Evolutionary conservation across 1,140 invertebrate species (phyloP).

Genomic region (Nautilus pompilius): DNA sequence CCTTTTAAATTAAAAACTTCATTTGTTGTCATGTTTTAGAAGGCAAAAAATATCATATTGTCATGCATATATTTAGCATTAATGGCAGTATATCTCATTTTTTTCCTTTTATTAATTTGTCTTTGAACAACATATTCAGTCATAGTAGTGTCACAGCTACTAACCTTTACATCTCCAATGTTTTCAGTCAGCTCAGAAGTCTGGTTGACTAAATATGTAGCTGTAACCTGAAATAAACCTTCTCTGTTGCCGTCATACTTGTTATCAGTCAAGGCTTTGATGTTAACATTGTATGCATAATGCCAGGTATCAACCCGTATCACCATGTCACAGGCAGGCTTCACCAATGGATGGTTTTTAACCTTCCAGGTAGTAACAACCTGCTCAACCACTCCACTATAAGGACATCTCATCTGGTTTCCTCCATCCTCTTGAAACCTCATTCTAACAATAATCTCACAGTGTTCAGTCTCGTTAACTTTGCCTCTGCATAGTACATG

Average conservation of each 20-base stretch:
- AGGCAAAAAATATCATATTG: no score
- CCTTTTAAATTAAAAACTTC: no score
- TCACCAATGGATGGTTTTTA: neutral
- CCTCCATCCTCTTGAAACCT: conserved; percentile 2
- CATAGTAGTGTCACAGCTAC: no score
- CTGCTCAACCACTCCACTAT: conserved; percentile 12
- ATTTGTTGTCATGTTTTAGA: no score
- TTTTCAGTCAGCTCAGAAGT: no score
- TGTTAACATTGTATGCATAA: conserved; percentile 10
- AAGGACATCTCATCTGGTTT: conserved; percentile 11
- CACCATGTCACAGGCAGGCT: conserved; percentile 11
- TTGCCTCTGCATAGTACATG: conserved; percentile 26
- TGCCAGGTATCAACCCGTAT: conserved; percentile 27
- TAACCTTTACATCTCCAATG: no score
- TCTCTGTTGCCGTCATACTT: conserved; percentile 24
- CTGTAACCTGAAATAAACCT: conserved; percentile 8
- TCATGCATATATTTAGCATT: no score
- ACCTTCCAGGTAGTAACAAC: conserved; percentile 3
- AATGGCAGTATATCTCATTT: no score
- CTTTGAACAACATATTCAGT: no score
- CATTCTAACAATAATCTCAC: conserved; percentile 1
- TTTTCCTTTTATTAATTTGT: no score
- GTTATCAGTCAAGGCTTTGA: conserved; percentile 26
- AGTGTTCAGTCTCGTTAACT: conserved; percentile 9
- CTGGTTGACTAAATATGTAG: conserved; percentile 10